These are phyloP conservation scores for Talpa occidentalis DNA, from an alignment of 2,113 vertebrate species.

Conservation along the genomic window DNA sequence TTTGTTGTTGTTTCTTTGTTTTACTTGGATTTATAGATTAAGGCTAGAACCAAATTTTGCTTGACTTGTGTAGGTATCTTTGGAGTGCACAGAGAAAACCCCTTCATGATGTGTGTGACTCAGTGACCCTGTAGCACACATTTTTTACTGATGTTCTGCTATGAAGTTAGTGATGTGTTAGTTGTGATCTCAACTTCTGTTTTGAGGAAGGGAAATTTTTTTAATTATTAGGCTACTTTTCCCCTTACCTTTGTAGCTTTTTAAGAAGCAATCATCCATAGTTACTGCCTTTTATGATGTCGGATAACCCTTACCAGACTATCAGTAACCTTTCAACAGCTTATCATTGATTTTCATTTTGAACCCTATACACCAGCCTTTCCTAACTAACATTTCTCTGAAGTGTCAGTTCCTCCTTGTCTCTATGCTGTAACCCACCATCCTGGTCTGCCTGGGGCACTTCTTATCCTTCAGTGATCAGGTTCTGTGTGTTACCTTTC, in stretches of 20 bases:
- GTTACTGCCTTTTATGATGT: background rate
- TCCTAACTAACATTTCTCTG: background rate
- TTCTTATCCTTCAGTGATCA: background rate
- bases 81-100: background rate
- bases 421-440: background rate
- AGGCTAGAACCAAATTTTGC: background rate
- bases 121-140: background rate
- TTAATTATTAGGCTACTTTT: background rate
- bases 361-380: background rate
- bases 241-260: background rate
- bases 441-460: background rate
- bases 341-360: constrained; percentile 6
- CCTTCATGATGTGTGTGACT: constrained; percentile 4
- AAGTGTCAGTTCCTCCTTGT: background rate
- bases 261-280: background rate
- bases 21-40: constrained; percentile 8
- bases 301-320: constrained; percentile 8
- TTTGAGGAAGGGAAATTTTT: background rate
- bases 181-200: background rate
- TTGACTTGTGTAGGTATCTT: background rate
- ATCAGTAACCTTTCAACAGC: background rate
- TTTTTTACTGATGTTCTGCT: background rate
- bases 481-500: background rate
- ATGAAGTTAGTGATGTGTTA: constrained; percentile 5
- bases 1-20: constrained; percentile 15